These are phyloP conservation scores for Allophyes oxyacanthae DNA, from an alignment of 2,888 invertebrate species.

Conservation along the genomic window DNA sequence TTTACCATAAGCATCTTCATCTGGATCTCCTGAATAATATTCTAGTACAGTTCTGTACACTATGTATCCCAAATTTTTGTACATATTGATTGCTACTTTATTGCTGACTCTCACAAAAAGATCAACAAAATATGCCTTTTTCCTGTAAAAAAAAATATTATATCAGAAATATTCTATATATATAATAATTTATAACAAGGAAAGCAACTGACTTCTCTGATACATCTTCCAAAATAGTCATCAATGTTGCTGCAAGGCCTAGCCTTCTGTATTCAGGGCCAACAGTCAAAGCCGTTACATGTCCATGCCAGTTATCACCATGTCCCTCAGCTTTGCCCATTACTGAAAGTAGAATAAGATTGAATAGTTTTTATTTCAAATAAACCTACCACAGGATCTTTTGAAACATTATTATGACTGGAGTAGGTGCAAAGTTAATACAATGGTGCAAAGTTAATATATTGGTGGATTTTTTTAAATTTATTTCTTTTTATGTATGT, in stretches of 20 bases:
- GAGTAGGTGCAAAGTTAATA: no score
- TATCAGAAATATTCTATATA: background rate
- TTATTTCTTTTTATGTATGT: no score
- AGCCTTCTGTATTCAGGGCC: constrained; percentile 97
- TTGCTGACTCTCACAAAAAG: constrained; percentile 99
- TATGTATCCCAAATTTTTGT: constrained; percentile 98
- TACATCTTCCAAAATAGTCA: constrained; percentile 98
- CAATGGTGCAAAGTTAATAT: no score
- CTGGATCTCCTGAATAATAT: constrained; percentile 99
- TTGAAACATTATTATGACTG: no score
- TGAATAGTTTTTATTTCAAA: no score
- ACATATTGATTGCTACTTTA: constrained; percentile 99
- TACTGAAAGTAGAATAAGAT: constrained; percentile 89
- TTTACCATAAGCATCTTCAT: constrained; percentile 99
- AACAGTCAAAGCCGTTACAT: constrained; percentile 99
- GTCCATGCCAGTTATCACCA: constrained; percentile 99
- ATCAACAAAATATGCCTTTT: constrained; percentile 99
- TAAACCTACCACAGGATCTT: no score
- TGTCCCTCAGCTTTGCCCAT: constrained; percentile 99
- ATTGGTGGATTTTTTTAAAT: no score
- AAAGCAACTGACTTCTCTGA: constrained; percentile 94
- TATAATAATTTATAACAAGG: background rate
- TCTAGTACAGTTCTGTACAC: constrained; percentile 98
- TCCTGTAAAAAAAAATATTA: constrained; percentile 90
- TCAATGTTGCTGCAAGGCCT: constrained; percentile 97